Evolutionary conservation across 1,140 invertebrate species (phyloP).

Genomic region (Pseudomyrmex pallidus): DNA sequence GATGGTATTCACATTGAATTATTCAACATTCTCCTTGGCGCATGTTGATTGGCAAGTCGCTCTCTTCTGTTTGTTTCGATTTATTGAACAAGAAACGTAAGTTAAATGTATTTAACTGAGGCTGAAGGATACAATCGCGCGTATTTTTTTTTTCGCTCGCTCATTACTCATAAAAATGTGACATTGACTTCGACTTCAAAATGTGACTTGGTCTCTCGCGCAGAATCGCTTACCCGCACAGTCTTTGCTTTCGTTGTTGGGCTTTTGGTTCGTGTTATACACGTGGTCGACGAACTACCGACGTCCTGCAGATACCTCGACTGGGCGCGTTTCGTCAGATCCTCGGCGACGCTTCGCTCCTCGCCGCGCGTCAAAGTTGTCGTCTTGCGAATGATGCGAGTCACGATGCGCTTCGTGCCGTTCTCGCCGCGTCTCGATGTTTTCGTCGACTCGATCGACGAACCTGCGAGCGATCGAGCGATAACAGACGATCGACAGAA

Average conservation of each 20-base stretch:
- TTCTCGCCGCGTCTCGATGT: slow-evolving; percentile 91
- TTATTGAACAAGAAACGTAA: too few relatives aligned
- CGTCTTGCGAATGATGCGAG: slow-evolving; percentile 94
- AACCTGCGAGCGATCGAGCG: slow-evolving; percentile 79
- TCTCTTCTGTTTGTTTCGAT: too few relatives aligned
- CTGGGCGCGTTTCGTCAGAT: slow-evolving; percentile 86
- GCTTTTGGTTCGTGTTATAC: slow-evolving; percentile 76
- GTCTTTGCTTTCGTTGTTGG: slow-evolving; percentile 77
- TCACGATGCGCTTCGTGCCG: slow-evolving; percentile 92
- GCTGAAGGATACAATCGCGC: too few relatives aligned
- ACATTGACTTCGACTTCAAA: too few relatives aligned
- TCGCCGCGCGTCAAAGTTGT: slow-evolving; percentile 95
- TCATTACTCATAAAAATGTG: too few relatives aligned
- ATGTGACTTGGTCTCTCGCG: not conserved
- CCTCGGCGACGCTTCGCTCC: slow-evolving; percentile 90
- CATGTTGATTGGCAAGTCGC: too few relatives aligned
- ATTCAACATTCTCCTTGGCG: too few relatives aligned
- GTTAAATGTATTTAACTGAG: too few relatives aligned
- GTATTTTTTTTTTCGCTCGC: too few relatives aligned
- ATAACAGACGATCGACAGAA: slow-evolving; percentile 38
- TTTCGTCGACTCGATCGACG: slow-evolving; percentile 92
- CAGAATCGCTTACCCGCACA: slow-evolving; percentile 80
- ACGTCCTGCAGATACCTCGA: slow-evolving; percentile 84
- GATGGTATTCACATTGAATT: too few relatives aligned
- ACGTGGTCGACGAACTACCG: slow-evolving; percentile 58